phyloP scores from a whole-genome alignment of 2,888 invertebrate species.

The Cryptocheilus praepositus region DNA sequence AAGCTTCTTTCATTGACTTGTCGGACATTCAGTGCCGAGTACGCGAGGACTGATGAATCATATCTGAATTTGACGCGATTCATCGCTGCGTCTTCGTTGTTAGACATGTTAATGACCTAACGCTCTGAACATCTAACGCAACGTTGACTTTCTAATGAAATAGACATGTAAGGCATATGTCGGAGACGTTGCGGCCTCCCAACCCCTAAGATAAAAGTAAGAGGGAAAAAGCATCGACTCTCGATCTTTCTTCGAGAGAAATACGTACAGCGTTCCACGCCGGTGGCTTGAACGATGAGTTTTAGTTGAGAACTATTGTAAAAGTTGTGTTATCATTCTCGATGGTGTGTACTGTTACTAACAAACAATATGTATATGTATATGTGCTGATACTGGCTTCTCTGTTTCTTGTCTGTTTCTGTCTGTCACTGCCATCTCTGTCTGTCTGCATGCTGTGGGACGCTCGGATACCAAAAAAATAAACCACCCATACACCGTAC shows the following conservation, averaged over 20 bases:
- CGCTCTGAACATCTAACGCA: no score
- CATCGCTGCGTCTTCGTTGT: constrained; percentile 5
- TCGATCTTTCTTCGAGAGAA: not conserved
- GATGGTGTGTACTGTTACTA: constrained; percentile 43
- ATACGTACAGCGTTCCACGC: not conserved
- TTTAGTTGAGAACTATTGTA: not conserved
- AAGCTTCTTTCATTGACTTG: not conserved
- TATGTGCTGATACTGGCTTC: constrained; percentile 75
- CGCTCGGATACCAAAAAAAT: constrained; percentile 68
- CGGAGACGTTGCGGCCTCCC: not conserved
- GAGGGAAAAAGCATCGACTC: not conserved
- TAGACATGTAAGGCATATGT: not conserved
- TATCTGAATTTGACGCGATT: not conserved
- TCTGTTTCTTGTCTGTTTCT: constrained; percentile 78
- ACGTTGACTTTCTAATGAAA: no score
- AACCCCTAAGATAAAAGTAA: not conserved
- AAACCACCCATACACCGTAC: constrained; percentile 52
- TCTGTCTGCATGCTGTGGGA: constrained; percentile 78
- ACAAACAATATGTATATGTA: constrained; percentile 50
- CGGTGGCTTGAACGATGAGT: not conserved
- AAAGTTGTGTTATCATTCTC: constrained; percentile 11
- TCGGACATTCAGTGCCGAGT: not conserved
- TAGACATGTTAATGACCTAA: not conserved
- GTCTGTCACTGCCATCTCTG: constrained; percentile 78
- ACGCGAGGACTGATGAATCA: constrained; percentile 1